Conservation (phyloP, 92 coral and sea anemone genomes). For the Muricea muricata region DNA sequence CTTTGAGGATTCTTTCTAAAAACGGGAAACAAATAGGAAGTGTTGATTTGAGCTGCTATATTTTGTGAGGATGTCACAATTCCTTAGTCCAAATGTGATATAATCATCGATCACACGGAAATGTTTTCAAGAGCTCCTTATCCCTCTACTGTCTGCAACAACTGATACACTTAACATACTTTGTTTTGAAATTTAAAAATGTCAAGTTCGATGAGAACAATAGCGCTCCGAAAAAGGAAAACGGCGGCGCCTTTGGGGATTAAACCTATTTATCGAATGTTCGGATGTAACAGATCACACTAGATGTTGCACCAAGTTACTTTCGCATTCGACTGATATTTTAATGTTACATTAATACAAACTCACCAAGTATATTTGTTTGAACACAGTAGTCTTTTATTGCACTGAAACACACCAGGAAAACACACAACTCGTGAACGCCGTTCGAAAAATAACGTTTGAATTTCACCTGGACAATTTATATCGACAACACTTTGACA, state of each 20-base stretch:
- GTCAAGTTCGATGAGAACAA: background rate
- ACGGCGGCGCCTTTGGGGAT: background rate
- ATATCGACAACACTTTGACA: background rate
- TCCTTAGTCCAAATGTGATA: background rate
- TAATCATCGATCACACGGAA: background rate
- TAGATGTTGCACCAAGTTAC: background rate
- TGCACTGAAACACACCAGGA: background rate
- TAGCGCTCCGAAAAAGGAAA: background rate
- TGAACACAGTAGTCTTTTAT: background rate
- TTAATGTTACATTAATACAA: background rate
- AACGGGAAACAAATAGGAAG: background rate
- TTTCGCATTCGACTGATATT: background rate
- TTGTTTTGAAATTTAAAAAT: background rate
- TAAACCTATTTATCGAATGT: background rate
- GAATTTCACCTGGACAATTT: background rate
- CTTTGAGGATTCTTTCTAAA: background rate
- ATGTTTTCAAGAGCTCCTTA: background rate
- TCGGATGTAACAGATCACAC: conserved; percentile 2
- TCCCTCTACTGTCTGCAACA: background rate
- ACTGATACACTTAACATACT: background rate
- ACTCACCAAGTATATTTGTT: conserved; percentile 1
- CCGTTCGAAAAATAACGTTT: background rate
- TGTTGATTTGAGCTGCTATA: background rate
- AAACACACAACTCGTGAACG: background rate
- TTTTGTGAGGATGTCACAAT: background rate